Conservation (phyloP, 2,113 vertebrate species). For the Epinephelus moara region DNA sequence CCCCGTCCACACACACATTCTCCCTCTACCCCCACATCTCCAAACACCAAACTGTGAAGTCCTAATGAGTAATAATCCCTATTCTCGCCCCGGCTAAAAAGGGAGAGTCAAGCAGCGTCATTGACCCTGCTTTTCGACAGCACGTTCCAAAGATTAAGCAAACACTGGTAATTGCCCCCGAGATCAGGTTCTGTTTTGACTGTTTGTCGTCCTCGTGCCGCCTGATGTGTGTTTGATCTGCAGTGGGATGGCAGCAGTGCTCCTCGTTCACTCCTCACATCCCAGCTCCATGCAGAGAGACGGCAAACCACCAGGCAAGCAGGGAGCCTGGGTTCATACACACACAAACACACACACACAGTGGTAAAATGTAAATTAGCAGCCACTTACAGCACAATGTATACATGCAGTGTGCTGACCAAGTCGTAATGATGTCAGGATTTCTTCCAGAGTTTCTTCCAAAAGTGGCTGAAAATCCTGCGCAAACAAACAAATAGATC, state of each 20-base stretch:
- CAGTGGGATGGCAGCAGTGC: slow-evolving; percentile 57
- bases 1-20: neutral
- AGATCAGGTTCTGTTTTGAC: slow-evolving; percentile 82
- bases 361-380: slow-evolving; percentile 54
- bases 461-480: slow-evolving; percentile 17
- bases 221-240: slow-evolving; percentile 75
- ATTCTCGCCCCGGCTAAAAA: slow-evolving; percentile 55
- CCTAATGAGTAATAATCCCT: slow-evolving; percentile 79
- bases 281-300: slow-evolving; percentile 52
- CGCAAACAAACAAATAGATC: slow-evolving; percentile 30
- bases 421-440: slow-evolving; percentile 34
- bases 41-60: slow-evolving; percentile 72
- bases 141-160: slow-evolving; percentile 79
- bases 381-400: slow-evolving; percentile 34
- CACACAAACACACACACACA: slow-evolving; percentile 20
- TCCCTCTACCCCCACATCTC: slow-evolving; percentile 33
- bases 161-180: slow-evolving; percentile 77
- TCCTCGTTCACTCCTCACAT: slow-evolving; percentile 69
- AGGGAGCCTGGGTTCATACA: slow-evolving; percentile 23
- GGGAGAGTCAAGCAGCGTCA: slow-evolving; percentile 68
- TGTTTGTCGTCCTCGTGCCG: slow-evolving; percentile 70
- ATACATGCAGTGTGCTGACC: slow-evolving; percentile 44
- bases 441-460: slow-evolving; percentile 21
- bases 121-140: slow-evolving; percentile 74
- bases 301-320: slow-evolving; percentile 42